Percentiles rank a stretch among this genome's conserved stretches.
These are phyloP conservation scores for Centrocercus urophasianus DNA, from an alignment of 2,113 vertebrate genomes.

Conservation along the genomic window DNA sequence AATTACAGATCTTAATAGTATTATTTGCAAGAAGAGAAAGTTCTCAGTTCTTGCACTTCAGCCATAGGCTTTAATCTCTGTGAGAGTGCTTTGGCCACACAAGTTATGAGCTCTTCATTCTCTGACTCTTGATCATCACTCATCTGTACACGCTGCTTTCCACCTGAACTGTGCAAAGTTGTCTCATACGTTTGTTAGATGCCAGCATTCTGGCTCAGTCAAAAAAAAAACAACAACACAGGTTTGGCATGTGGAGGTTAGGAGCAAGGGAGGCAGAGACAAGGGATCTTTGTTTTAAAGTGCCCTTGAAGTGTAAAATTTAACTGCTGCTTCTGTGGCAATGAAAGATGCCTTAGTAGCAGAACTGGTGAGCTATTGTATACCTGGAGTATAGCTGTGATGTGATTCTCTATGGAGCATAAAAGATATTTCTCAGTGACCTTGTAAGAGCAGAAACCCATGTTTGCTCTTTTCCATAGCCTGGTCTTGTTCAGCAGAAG, in stretches of 20 bases:
- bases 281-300: constrained; percentile 15
- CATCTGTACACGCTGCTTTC: not conserved
- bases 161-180: rapidly evolving
- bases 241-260: not conserved
- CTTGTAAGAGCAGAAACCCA: not conserved
- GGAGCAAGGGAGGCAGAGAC: not conserved
- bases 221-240: not conserved
- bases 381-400: not conserved
- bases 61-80: not conserved
- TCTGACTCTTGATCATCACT: not conserved
- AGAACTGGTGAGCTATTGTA: not conserved
- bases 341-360: not conserved
- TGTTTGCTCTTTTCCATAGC: not conserved
- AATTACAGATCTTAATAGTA: not conserved
- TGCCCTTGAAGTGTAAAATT: constrained; percentile 35
- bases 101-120: not conserved
- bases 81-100: not conserved
- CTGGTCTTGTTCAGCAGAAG: not conserved
- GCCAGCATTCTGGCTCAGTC: not conserved
- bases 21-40: not conserved
- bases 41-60: not conserved
- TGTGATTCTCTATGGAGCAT: not conserved
- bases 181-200: constrained; percentile 1
- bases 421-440: not conserved
- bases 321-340: not conserved